Evolutionary conservation across 1,140 invertebrate species (phyloP).

Genomic region (Varroa destructor): DNA sequence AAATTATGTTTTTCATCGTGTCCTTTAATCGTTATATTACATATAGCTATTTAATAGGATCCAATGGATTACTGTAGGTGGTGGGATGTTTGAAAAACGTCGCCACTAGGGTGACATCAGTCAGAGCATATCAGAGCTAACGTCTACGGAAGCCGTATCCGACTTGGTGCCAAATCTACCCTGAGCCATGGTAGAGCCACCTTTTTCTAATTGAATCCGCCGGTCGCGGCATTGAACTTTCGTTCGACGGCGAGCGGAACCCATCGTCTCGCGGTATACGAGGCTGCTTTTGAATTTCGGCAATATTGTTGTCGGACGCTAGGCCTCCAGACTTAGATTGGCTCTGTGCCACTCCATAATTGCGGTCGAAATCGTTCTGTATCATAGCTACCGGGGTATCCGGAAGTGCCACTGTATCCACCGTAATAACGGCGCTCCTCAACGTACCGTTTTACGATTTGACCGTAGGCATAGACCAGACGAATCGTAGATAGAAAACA

Average conservation of each 20-base stretch:
- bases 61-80: too few relatives aligned
- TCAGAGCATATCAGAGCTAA: too few relatives aligned
- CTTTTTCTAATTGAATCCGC: conserved; percentile 3
- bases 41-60: too few relatives aligned
- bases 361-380: not conserved
- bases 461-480: too few relatives aligned
- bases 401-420: not conserved
- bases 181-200: not conserved
- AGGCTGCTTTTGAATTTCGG: conserved; percentile 3
- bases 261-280: conserved; percentile 7
- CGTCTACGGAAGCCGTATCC: too few relatives aligned
- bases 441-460: too few relatives aligned
- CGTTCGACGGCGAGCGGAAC: not conserved
- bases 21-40: too few relatives aligned
- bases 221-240: not conserved
- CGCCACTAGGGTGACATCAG: too few relatives aligned
- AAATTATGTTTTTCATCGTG: too few relatives aligned
- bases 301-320: conserved; percentile 8
- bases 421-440: not conserved
- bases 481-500: too few relatives aligned
- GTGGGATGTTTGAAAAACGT: too few relatives aligned
- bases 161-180: not conserved
- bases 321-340: not conserved
- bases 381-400: not conserved
- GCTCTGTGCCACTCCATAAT: not conserved